Percentiles rank a stretch among this genome's conserved stretches.
Evolutionary conservation across 2,113 vertebrate species (phyloP).

Genomic region (Protobothrops mucrosquamatus): DNA sequence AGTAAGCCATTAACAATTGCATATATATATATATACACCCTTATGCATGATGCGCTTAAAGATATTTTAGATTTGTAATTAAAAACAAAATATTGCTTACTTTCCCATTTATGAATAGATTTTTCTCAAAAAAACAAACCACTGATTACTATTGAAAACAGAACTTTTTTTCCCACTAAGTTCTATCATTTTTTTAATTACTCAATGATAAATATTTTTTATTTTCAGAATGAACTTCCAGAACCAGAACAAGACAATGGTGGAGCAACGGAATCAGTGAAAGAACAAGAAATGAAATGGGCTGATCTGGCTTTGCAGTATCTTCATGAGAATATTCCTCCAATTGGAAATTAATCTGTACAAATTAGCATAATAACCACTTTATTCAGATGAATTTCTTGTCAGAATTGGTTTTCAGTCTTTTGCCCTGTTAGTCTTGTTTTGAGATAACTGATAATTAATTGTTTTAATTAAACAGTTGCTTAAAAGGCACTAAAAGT

Average conservation of each 20-base stretch:
- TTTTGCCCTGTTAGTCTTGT: neutral
- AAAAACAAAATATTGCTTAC: neutral
- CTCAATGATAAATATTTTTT: neutral
- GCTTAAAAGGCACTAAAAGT: neutral
- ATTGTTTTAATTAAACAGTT: neutral
- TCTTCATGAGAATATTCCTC: constrained; percentile 91
- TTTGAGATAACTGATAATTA: neutral
- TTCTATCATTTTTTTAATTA: neutral
- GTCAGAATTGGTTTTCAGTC: neutral
- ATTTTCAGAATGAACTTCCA: constrained; percentile 89
- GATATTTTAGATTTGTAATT: neutral
- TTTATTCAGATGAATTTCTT: neutral
- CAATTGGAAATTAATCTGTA: constrained; percentile 71
- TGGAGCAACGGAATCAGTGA: constrained; percentile 93
- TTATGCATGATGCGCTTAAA: neutral
- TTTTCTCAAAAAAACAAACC: neutral
- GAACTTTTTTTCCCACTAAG: neutral
- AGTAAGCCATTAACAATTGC: neutral
- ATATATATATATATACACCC: neutral
- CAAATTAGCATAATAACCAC: neutral
- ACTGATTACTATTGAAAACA: neutral
- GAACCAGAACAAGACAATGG: constrained; percentile 98
- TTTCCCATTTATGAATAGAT: neutral
- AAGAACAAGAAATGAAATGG: constrained; percentile 99
- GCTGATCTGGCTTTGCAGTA: constrained; percentile 92